phyloP scores from a whole-genome alignment of 2,888 invertebrate species.

The Sthenelais limicola region DNA sequence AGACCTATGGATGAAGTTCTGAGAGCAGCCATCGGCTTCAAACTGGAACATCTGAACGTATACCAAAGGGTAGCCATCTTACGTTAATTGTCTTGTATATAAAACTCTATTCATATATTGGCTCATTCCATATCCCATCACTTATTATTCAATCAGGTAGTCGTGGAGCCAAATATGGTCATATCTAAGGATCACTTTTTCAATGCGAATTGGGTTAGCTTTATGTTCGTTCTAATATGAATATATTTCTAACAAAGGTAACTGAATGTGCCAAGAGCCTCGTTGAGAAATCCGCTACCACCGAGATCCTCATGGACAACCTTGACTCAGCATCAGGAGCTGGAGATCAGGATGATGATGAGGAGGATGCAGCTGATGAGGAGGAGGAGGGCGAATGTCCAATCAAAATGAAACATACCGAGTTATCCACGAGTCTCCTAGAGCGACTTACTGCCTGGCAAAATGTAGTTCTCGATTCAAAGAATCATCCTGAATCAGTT shows the following conservation, averaged over 20 bases:
- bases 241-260: constrained; percentile 54
- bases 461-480: constrained; percentile 54
- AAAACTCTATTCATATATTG: too few relatives aligned
- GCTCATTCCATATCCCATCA: too few relatives aligned
- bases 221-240: background rate
- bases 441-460: constrained; percentile 61
- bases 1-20: constrained; percentile 45
- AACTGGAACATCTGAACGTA: constrained; percentile 57
- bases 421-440: constrained; percentile 43
- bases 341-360: background rate
- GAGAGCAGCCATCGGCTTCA: constrained; percentile 49
- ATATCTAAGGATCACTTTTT: background rate
- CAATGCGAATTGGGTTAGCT: background rate
- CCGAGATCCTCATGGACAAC: constrained; percentile 39
- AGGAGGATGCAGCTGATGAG: constrained; percentile 1
- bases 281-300: constrained; percentile 57
- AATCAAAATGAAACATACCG: background rate
- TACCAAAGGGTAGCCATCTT: constrained; percentile 58
- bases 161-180: too few relatives aligned
- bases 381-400: background rate
- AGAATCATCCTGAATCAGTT: constrained; percentile 56
- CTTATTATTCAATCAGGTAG: too few relatives aligned
- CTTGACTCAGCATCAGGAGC: constrained; percentile 4
- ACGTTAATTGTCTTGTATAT: background rate
- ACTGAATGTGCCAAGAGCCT: constrained; percentile 62